A percentile compares a stretch with the other conserved stretches of the same genome.
These are phyloP conservation scores for Anguilla obscura DNA, from an alignment of 2,797 vertebrate genomes.

Conservation along the genomic window DNA sequence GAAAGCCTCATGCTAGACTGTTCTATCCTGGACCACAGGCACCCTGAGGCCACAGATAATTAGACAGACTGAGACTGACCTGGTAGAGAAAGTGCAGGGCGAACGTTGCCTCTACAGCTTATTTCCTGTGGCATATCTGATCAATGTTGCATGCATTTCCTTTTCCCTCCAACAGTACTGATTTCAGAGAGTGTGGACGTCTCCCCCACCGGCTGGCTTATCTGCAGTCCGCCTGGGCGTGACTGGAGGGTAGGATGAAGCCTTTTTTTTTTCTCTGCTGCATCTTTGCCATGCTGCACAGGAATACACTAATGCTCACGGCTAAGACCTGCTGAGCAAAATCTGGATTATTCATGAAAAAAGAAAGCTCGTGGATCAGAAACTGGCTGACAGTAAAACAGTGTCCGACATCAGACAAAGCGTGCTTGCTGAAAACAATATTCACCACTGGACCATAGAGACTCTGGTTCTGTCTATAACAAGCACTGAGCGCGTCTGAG, in stretches of 20 bases:
- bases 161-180: not conserved
- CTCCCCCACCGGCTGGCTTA: constrained; percentile 7
- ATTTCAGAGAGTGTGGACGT: not conserved
- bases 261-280: not conserved
- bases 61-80: constrained; percentile 13
- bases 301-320: not conserved
- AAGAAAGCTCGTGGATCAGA: constrained; percentile 11
- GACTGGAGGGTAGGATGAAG: constrained; percentile 15
- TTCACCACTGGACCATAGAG: not conserved
- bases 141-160: constrained; percentile 28
- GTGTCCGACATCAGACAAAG: constrained; percentile 12
- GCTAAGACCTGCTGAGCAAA: constrained; percentile 17
- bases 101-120: constrained; percentile 10
- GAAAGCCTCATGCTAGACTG: not conserved
- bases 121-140: constrained; percentile 28
- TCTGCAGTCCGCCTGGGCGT: constrained; percentile 9
- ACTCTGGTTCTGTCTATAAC: not conserved
- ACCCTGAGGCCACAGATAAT: constrained; percentile 20
- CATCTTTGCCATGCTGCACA: constrained; percentile 12
- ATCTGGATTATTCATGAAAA: constrained; percentile 17
- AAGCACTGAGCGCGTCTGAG: not conserved
- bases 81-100: not conserved
- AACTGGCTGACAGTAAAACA: constrained; percentile 15
- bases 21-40: not conserved
- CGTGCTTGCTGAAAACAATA: not conserved